These are phyloP conservation scores for Clivina fossor DNA, from an alignment of 2,888 invertebrate species.

Conservation along the genomic window DNA sequence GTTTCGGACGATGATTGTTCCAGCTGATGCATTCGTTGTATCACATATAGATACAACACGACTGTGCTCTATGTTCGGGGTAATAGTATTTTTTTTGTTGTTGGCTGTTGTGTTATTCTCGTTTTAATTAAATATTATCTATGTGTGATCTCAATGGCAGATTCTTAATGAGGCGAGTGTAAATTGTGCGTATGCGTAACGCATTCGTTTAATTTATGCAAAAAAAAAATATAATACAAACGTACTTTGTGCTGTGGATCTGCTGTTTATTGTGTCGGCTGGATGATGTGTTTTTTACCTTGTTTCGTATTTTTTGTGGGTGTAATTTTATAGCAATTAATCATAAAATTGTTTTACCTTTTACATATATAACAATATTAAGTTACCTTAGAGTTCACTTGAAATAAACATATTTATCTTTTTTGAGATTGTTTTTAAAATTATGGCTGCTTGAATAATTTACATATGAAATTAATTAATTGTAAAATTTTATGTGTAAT, in stretches of 20 bases:
- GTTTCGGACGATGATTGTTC: background rate
- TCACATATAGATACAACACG: slow-evolving; percentile 7
- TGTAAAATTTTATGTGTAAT: too few species aligned
- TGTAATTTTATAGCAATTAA: background rate
- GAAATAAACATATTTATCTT: too few species aligned
- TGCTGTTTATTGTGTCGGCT: slow-evolving; percentile 17
- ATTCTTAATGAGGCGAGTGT: slow-evolving; percentile 31
- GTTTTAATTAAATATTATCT: slow-evolving; percentile 31
- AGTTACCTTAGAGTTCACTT: too few species aligned
- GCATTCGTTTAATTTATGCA: slow-evolving; percentile 33
- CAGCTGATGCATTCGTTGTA: slow-evolving; percentile 21
- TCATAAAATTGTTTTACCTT: background rate
- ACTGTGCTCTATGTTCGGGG: slow-evolving; percentile 15
- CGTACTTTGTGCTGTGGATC: slow-evolving; percentile 3
- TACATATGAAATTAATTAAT: too few species aligned
- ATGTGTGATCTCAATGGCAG: slow-evolving; percentile 29
- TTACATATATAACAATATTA: too few species aligned
- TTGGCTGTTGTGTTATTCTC: slow-evolving; percentile 29
- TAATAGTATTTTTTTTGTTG: slow-evolving; percentile 18
- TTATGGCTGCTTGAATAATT: too few species aligned
- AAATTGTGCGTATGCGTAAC: slow-evolving; percentile 32
- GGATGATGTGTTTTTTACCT: slow-evolving; percentile 13
- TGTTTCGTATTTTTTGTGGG: slow-evolving; percentile 15
- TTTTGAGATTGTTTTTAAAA: too few species aligned
- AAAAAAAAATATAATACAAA: too few species aligned